Evolutionary conservation across 2,113 vertebrate genomes (phyloP).

Genomic region (Nicator chloris): DNA sequence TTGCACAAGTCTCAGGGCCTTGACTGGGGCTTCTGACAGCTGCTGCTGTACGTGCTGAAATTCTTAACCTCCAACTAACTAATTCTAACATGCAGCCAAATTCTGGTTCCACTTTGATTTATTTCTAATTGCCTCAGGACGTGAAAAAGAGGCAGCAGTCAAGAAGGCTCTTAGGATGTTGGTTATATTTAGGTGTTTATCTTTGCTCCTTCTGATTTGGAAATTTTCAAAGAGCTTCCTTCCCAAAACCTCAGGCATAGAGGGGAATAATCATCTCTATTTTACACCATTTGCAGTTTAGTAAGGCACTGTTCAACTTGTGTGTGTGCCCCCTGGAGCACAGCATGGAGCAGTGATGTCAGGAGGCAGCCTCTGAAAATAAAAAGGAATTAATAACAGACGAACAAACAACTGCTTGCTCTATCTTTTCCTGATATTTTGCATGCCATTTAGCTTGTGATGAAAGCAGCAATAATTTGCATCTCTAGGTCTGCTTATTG

Average conservation of each 20-base stretch:
- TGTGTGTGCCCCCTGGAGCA: background rate
- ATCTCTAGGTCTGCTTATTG: constrained; percentile 56
- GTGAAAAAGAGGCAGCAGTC: background rate
- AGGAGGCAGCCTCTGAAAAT: background rate
- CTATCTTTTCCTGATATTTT: constrained; percentile 57
- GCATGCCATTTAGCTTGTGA: constrained; percentile 63
- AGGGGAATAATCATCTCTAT: background rate
- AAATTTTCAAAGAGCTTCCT: background rate
- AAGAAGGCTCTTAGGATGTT: background rate
- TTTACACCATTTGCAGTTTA: constrained; percentile 1
- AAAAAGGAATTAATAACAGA: constrained; percentile 22
- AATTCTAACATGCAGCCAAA: background rate
- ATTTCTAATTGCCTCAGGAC: background rate
- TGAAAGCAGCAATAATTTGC: constrained; percentile 64
- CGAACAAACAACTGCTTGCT: constrained; percentile 66
- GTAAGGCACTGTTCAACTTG: background rate
- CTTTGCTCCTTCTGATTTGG: background rate
- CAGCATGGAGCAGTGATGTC: background rate
- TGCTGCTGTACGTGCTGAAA: background rate
- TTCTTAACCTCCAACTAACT: background rate
- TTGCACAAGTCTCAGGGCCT: background rate
- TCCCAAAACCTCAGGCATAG: background rate
- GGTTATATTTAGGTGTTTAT: background rate
- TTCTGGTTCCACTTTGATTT: background rate
- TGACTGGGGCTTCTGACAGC: background rate